Percentiles rank a stretch among this genome's conserved stretches.
phyloP scores from a whole-genome alignment of 2,888 invertebrate genomes.

The Crepidodera aurea region DNA sequence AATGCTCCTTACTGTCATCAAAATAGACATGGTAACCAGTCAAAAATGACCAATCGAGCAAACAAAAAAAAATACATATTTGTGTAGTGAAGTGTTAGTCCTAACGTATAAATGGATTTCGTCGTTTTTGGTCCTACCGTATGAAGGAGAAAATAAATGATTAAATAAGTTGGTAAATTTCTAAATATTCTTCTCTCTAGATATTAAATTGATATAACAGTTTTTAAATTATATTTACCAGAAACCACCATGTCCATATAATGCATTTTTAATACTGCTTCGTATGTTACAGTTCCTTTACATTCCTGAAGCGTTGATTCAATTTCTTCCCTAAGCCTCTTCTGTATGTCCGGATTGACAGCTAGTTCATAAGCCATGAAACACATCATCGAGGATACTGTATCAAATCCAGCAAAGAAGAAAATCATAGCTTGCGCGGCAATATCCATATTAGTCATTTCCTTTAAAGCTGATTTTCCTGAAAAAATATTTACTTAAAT shows the following conservation, averaged over 20 bases:
- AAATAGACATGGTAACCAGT: no score
- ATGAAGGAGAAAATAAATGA: no score
- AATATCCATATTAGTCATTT: slow-evolving; percentile 59
- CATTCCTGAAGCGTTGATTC: background rate
- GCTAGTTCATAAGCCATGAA: slow-evolving; percentile 68
- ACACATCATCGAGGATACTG: slow-evolving; percentile 61
- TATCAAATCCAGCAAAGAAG: slow-evolving; percentile 65
- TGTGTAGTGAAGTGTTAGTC: no score
- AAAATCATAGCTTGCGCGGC: slow-evolving; percentile 65
- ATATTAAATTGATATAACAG: no score
- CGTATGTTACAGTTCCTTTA: slow-evolving; percentile 23
- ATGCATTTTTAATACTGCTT: slow-evolving; percentile 23
- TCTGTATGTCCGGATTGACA: slow-evolving; percentile 67
- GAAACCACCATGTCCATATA: slow-evolving; percentile 26
- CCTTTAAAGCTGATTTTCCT: slow-evolving; percentile 5
- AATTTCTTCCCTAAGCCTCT: slow-evolving; percentile 16
- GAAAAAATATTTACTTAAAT: background rate
- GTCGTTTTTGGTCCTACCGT: no score
- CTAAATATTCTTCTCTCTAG: no score
- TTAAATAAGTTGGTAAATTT: no score
- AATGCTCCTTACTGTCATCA: no score
- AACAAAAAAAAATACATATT: no score
- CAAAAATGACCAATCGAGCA: no score
- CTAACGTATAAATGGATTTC: no score
- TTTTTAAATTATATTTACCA: no score